Evolutionary conservation across 2,888 invertebrate species (phyloP).

Genomic region (Neoitamus cyanurus): DNA sequence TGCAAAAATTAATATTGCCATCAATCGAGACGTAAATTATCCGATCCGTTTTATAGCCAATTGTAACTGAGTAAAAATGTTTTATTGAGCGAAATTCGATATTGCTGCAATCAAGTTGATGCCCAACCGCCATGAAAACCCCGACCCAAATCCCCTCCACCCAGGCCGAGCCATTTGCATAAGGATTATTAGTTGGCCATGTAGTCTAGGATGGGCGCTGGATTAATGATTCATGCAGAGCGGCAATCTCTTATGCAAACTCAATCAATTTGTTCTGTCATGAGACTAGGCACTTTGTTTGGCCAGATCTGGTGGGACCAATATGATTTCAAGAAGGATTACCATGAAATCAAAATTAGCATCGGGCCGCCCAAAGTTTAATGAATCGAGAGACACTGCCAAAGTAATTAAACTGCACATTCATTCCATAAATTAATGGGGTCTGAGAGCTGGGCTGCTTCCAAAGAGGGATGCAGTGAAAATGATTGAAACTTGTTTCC

Average conservation of each 20-base stretch:
- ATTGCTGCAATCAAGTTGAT: background rate
- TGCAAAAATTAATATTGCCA: background rate
- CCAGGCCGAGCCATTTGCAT: conserved; percentile 3
- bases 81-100: conserved; percentile 5
- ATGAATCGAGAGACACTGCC: conserved; percentile 28
- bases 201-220: background rate
- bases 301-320: conserved; percentile 12
- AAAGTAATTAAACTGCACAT: conserved; percentile 29
- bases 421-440: conserved; percentile 10
- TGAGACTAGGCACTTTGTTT: conserved; percentile 23
- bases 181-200: conserved; percentile 26
- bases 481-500: conserved; percentile 17
- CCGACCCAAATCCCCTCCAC: background rate
- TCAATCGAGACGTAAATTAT: background rate
- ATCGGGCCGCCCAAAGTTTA: conserved; percentile 16
- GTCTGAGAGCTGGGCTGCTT: background rate
- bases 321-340: conserved; percentile 38
- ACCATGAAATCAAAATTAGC: conserved; percentile 38
- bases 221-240: conserved; percentile 27
- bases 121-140: background rate
- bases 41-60: background rate
- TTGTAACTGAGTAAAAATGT: background rate
- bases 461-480: background rate
- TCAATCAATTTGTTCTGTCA: conserved; percentile 30
- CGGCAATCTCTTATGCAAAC: conserved; percentile 36